phyloP scores from a whole-genome alignment of 2,888 invertebrate species.

The Drosophila meridionalis region DNA sequence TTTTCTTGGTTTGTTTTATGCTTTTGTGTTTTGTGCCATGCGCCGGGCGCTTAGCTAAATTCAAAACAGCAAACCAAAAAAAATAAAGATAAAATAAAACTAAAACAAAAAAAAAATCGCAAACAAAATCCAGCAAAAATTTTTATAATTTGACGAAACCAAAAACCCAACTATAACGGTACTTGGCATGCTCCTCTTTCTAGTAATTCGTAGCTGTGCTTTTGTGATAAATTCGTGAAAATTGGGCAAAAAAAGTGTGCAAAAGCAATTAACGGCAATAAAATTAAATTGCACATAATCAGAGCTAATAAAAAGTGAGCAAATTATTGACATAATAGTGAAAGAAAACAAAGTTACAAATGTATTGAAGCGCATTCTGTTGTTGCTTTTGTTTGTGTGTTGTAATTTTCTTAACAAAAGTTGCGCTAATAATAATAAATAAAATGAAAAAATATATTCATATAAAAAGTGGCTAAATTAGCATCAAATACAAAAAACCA shows the following conservation, averaged over 20 bases:
- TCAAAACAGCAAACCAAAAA: slow-evolving; percentile 32
- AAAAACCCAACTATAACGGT: slow-evolving; percentile 54
- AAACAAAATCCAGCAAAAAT: slow-evolving; percentile 47
- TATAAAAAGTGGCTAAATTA: slow-evolving; percentile 4
- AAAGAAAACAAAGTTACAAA: slow-evolving; percentile 34
- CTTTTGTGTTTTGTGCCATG: slow-evolving; percentile 43
- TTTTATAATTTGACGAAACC: slow-evolving; percentile 34
- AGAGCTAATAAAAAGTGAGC: slow-evolving; percentile 44
- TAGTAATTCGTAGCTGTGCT: slow-evolving; percentile 36
- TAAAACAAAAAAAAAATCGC: slow-evolving; percentile 37
- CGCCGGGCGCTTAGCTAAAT: slow-evolving; percentile 37
- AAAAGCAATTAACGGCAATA: slow-evolving; percentile 50
- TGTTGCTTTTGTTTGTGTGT: slow-evolving; percentile 20
- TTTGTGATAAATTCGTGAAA: slow-evolving; percentile 24
- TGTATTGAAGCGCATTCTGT: slow-evolving; percentile 27
- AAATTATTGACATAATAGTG: slow-evolving; percentile 37
- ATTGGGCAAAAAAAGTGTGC: slow-evolving; percentile 28
- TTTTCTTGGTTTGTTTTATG: slow-evolving; percentile 50
- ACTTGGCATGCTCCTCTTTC: slow-evolving; percentile 46
- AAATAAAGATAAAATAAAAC: slow-evolving; percentile 22
- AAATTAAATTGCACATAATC: slow-evolving; percentile 46
- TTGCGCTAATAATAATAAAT: slow-evolving; percentile 13
- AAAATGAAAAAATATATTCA: background rate
- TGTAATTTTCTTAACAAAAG: slow-evolving; percentile 38
- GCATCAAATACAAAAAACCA: background rate